phyloP scores from a whole-genome alignment of 2,797 vertebrate genomes.

The Philypnodon macrostomus region DNA sequence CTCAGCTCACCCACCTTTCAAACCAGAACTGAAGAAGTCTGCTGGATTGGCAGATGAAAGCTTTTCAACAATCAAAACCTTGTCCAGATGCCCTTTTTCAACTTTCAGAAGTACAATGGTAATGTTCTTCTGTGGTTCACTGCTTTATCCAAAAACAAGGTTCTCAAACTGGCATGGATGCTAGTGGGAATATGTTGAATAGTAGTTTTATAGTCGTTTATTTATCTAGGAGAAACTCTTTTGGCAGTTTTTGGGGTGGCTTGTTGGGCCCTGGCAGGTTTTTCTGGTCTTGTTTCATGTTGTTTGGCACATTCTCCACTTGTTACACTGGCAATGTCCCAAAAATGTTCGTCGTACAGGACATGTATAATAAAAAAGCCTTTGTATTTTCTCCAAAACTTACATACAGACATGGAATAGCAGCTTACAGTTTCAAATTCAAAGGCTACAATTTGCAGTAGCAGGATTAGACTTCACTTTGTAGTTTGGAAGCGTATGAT shows the following conservation, averaged over 20 bases:
- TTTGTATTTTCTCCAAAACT: conserved; percentile 36
- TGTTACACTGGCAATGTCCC: conserved; percentile 50
- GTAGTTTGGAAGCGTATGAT: conserved; percentile 70
- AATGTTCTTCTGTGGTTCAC: background rate
- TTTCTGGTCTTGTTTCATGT: conserved; percentile 31
- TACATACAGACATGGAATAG: conserved; percentile 36
- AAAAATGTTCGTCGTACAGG: conserved; percentile 55
- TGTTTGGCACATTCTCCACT: conserved; percentile 50
- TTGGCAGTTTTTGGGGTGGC: conserved; percentile 3
- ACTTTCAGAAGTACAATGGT: background rate
- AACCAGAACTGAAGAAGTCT: too few relatives aligned
- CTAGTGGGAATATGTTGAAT: too few relatives aligned
- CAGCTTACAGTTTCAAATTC: conserved; percentile 44
- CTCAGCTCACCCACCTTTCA: too few relatives aligned
- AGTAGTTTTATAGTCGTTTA: too few relatives aligned
- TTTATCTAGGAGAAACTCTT: background rate
- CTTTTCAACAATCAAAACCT: too few relatives aligned
- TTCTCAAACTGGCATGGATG: too few relatives aligned
- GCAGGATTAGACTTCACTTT: conserved; percentile 44
- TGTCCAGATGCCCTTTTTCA: background rate
- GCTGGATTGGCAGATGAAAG: too few relatives aligned
- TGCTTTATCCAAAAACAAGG: background rate
- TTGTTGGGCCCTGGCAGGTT: conserved; percentile 21
- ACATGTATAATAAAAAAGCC: conserved; percentile 38
- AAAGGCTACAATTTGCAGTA: conserved; percentile 66